Percentiles rank a stretch among this genome's conserved stretches.
Conservation (phyloP, 2,888 invertebrate genomes). For the Harpagoxenus sublaevis region DNA sequence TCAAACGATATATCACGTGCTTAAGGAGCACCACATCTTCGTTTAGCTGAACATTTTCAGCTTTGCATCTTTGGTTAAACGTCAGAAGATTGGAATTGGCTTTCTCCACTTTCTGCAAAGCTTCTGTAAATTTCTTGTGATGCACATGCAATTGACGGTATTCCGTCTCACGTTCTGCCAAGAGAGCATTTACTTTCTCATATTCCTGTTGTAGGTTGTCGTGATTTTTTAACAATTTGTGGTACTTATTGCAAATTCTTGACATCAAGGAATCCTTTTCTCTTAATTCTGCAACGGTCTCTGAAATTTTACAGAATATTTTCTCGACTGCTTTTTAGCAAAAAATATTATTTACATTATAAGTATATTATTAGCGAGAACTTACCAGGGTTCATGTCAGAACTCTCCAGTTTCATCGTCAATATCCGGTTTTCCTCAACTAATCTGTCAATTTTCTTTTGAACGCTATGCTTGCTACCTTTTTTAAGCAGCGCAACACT, state of each 20-base stretch:
- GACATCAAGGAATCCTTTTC: slow-evolving; percentile 74
- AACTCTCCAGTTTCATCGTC: slow-evolving; percentile 66
- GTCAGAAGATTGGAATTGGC: slow-evolving; percentile 70
- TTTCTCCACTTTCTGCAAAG: slow-evolving; percentile 75
- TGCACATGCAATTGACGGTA: slow-evolving; percentile 73
- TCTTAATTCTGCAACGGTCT: slow-evolving; percentile 69
- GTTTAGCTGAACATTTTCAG: slow-evolving; percentile 88
- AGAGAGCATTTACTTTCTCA: slow-evolving; percentile 67
- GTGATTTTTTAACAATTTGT: slow-evolving; percentile 78
- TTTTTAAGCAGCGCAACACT: slow-evolving; percentile 61
- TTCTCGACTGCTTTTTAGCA: not conserved
- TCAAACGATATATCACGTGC: slow-evolving; percentile 92
- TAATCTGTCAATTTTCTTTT: slow-evolving; percentile 73
- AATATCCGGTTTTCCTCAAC: slow-evolving; percentile 74
- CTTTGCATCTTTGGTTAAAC: slow-evolving; percentile 85
- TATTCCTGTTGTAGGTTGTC: slow-evolving; percentile 70
- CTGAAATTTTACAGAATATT: slow-evolving; percentile 52
- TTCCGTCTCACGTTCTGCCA: slow-evolving; percentile 77
- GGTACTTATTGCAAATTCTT: slow-evolving; percentile 76
- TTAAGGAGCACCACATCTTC: slow-evolving; percentile 92
- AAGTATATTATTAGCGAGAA: not conserved
- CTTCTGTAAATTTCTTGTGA: slow-evolving; percentile 74
- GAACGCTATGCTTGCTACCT: slow-evolving; percentile 72
- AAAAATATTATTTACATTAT: slow-evolving; percentile 11
- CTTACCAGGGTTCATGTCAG: slow-evolving; percentile 68